phyloP scores from a whole-genome alignment of 2,113 vertebrate genomes.

The Muscicapa adusta region DNA sequence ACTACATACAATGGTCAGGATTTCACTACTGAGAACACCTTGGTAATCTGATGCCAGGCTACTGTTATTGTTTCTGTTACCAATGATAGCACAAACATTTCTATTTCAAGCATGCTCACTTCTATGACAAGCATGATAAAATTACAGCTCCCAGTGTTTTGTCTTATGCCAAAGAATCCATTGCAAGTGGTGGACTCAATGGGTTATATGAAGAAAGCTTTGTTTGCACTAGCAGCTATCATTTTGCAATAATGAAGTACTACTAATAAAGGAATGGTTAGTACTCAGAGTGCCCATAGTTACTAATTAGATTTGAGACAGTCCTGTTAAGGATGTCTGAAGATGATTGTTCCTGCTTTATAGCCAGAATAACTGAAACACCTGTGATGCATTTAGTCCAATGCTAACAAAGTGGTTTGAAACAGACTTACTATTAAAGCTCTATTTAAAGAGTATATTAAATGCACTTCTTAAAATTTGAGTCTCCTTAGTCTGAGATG shows the following conservation, averaged over 20 bases:
- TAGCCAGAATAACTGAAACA: not conserved
- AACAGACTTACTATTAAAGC: not conserved
- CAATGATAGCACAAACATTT: not conserved
- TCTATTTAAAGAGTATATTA: not conserved
- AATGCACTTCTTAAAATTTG: not conserved
- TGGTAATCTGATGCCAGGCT: not conserved
- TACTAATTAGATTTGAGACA: not conserved
- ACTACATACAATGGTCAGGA: not conserved
- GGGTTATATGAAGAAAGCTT: not conserved
- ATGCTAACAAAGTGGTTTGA: not conserved
- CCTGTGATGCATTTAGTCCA: not conserved
- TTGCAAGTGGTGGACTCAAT: not conserved
- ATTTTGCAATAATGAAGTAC: not conserved
- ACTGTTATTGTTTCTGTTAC: not conserved
- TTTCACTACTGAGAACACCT: not conserved
- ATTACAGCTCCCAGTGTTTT: not conserved
- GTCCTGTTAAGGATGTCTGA: not conserved
- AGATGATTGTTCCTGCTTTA: not conserved
- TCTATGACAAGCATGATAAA: not conserved
- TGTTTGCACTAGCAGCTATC: not conserved
- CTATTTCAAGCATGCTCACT: not conserved
- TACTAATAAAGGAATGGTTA: not conserved
- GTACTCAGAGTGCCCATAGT: not conserved
- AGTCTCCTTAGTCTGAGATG: not conserved
- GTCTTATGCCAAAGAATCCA: not conserved